Percentiles rank a stretch among this genome's conserved stretches.
Evolutionary conservation across 2,888 invertebrate species (phyloP).

Genomic region (Eupithecia inturbata): DNA sequence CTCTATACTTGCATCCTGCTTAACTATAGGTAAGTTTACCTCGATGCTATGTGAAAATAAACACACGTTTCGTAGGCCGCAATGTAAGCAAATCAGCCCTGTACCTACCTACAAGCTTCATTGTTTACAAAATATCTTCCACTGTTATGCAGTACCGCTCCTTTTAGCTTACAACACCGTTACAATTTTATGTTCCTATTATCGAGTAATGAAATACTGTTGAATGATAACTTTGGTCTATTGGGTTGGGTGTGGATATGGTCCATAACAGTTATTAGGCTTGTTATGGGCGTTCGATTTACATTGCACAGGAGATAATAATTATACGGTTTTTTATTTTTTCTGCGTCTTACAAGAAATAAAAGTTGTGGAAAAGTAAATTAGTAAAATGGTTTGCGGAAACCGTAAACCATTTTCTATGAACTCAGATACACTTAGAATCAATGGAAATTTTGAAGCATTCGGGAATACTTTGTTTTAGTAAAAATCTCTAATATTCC

Average conservation of each 20-base stretch:
- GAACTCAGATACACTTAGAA: neutral
- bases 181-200: conserved; percentile 28
- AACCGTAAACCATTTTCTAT: neutral
- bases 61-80: conserved; percentile 50
- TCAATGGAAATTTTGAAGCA: neutral
- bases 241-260: neutral
- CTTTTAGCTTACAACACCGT: conserved; percentile 42
- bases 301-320: neutral
- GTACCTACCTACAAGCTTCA: conserved; percentile 42
- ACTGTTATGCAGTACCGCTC: conserved; percentile 24
- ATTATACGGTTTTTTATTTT: neutral
- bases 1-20: neutral
- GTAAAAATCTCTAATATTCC: neutral
- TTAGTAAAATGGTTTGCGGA: too few species aligned
- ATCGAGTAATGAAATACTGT: conserved; percentile 8
- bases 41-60: conserved; percentile 44
- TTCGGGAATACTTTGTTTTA: neutral
- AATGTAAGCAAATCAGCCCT: conserved; percentile 61
- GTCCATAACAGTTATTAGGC: neutral
- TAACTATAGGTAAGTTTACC: conserved; percentile 17
- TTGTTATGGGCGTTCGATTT: neutral
- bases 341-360: neutral
- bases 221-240: conserved; percentile 7
- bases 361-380: neutral
- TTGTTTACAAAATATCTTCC: conserved; percentile 56